Base-by-base conservation (phyloP, 2,888 invertebrate species). In the Zhuqinia jingwanae region DNA sequence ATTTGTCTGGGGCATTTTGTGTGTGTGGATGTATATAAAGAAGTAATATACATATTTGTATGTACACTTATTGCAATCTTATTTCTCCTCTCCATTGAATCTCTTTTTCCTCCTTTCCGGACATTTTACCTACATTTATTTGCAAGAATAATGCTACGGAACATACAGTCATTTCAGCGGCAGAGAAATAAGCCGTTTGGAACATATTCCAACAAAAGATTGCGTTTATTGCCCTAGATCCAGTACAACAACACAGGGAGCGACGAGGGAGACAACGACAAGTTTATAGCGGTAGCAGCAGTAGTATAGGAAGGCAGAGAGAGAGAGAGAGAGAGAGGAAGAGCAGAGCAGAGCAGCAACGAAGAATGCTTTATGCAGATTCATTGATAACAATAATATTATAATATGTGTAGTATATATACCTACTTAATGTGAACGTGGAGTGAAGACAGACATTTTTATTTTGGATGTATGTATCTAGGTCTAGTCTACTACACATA, bases 331-430 rank as follows among this genome's bases (percentile, higher is more conserved):
- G n/a, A n/a, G n/a, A 11, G 25, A 1, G 25, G 25, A 25, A 58
- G 3, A 58, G 15, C n/a, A n/a, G n/a, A n/a, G n/a, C n/a, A n/a
- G 6, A 58, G 25, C 68, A 45, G 13, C 45, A 45, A n/a, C 63
- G 36, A 63, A 63, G 13, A 68, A 68, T 65, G 68, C 20, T 68
- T 68, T 68, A 68, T 68, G 22, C 68, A 68, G 68, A 68, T 68
- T 68, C 68, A 42, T 68, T 68, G 68, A 68, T 20, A 68, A 68
- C 45, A 68, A 68, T 68, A 45, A 45, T 45, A 45, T 20, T 30
- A 36, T 63, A 53, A 17, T 53, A 53, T n/a, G 6, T 17, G 8
- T 8, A 36, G 5, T 36, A 36, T 36, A 8, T 36, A 36, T n/a
- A 8, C 36, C 3, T 36, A 8, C 36, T n/a, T 53, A 53, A 53